Conservation (phyloP, 2,113 vertebrate genomes). For the Nothoprocta perdicaria region DNA sequence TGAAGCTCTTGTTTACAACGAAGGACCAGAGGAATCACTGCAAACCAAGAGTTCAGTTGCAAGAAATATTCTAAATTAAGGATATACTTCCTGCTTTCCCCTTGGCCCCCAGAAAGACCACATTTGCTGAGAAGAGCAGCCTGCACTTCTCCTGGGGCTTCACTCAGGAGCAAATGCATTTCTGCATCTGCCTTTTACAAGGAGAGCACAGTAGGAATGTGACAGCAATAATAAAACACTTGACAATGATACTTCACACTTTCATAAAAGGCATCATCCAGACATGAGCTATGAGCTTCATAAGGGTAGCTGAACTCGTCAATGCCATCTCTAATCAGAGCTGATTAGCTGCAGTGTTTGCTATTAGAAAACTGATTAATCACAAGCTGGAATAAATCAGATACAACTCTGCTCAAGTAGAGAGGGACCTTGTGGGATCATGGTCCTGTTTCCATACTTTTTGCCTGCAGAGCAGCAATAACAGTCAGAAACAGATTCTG, state of each 20-base stretch:
- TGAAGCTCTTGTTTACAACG: neutral
- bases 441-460: neutral
- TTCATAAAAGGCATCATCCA: neutral
- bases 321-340: neutral
- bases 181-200: neutral
- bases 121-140: accelerated
- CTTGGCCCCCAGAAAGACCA: neutral
- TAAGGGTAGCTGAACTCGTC: neutral
- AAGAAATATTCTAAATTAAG: neutral
- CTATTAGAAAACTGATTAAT: neutral
- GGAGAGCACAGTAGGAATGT: neutral
- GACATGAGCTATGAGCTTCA: neutral
- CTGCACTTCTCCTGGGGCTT: neutral
- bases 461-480: neutral
- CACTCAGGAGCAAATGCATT: neutral
- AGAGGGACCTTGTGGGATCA: neutral
- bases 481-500: neutral
- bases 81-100: neutral
- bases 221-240: neutral
- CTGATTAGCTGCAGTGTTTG: neutral
- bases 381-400: neutral
- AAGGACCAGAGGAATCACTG: neutral
- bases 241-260: neutral
- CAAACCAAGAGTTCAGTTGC: neutral
- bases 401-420: neutral